Base-by-base conservation (phyloP, 2,888 invertebrate genomes). In the Carpatolechia fugitivella region DNA sequence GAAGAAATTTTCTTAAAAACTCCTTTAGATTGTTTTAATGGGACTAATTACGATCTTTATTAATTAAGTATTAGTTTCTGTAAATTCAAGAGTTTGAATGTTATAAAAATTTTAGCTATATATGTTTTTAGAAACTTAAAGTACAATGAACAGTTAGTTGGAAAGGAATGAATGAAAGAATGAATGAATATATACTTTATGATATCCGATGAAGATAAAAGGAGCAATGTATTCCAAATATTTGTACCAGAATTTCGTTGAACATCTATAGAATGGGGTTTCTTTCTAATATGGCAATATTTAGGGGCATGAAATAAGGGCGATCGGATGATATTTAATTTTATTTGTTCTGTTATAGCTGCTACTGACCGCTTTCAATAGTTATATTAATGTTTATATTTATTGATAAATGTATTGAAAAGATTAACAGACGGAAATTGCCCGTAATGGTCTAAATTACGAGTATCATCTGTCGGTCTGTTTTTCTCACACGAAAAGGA, bases 261-360 rank as follows among this genome's bases (percentile, higher is more conserved):
- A 14, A 24, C 44, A 10, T 6, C 11, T n/a, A 24, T 24, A 4
- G 13, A 20, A 24, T 3, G 13, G 20, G 24, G 24, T 24, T 3
- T 24, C 24, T 8, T 8, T 20, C 29, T 20, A 44, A 44, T 44
- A 44, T 44, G 44, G n/a, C n/a, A 24, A 44, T 44, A 44, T 44
- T n/a, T 24, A 44, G 44, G 44, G 44, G 13, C n/a, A 24, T 24
- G 24, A 44, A 44, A 20, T 24, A 13, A 20, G 44, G 44, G 20
- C 24, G 20, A n/a, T 41, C 18, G 24, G 18, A 44, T 44, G 44
- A 44, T 44, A 44, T 44, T 44, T 11, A 44, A 29, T 44, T 44
- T 44, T 44, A 44, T 44, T 44, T 44, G 24, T n/a, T 44, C 44
- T 10, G n/a, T 44, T 20, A 44, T 44, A 44, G 44, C 44, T 44